Base-by-base conservation (phyloP, 2,113 vertebrate genomes). In the Tychaedon coryphoeus region DNA sequence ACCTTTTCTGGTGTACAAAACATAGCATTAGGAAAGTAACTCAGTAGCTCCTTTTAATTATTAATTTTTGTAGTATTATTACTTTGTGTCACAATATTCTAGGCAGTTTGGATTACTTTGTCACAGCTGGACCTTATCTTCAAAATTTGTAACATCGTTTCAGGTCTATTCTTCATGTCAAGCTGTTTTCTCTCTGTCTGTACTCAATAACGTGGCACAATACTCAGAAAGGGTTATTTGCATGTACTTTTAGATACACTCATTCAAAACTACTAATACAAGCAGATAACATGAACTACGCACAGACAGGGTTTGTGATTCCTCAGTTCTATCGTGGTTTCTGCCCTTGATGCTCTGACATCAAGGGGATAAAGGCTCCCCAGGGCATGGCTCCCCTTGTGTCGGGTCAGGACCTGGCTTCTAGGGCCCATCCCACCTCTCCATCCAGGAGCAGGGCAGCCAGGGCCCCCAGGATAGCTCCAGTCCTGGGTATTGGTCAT, bases 401-500 rank as follows among this genome's bases (percentile, higher is more conserved):
- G 9, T 38, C 0, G 0, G 31, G 16, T 23, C 12, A 70, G 47
- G 9, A 47, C 12, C 7, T 1, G 2, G 28, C 40, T 78, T 43
- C 26, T 23, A 33, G 48, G 47, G 8, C 26, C 25, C 25, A 24
- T 45, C 29, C 33, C 8, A n/a, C 2, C 3, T 10, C 5, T 1
- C 10, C 0, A 4, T 9, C 12, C 23, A 10, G 51, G 25, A 69
- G 8, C 43, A 79, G 45, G 33, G 34, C 28, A 73, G 26, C 9
- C 2, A 8, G 36, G 25, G 10, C 6, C 38, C 72, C 20, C 2
- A 4, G 25, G 33, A 36, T 25, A 71, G 36, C 40, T 70, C 12
- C 25, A 61, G 40, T 19, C 25, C 14, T 6, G 7, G 23, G 26
- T 22, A 79, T 5, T 1, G 2, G 22, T 28, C 69, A 48, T 4